Evolutionary conservation across 2,113 vertebrate species (phyloP).

Genomic region (Chamaetylas fuelleborni): DNA sequence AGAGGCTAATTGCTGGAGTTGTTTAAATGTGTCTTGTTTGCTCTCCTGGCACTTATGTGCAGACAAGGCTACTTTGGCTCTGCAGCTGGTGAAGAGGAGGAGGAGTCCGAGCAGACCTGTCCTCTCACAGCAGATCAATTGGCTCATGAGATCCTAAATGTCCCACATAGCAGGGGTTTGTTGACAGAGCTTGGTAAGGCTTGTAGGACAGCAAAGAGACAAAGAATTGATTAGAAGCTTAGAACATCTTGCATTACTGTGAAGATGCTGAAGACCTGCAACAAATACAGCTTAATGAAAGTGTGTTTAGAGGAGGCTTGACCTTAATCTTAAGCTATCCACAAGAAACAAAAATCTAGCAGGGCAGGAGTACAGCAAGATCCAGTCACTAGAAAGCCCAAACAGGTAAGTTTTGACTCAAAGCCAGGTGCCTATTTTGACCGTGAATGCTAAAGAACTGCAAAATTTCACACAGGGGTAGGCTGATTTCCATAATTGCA

Average conservation of each 20-base stretch:
- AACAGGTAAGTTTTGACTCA: not conserved
- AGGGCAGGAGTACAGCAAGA: not conserved
- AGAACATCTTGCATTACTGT: not conserved
- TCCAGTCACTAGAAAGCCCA: not conserved
- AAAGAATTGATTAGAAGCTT: not conserved
- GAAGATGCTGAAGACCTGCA: not conserved
- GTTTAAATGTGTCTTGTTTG: not conserved
- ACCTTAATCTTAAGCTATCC: not conserved
- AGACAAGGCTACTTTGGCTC: not conserved
- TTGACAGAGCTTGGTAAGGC: not conserved
- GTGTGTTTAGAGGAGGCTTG: not conserved
- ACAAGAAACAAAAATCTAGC: not conserved
- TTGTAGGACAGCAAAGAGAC: not conserved
- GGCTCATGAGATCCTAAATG: not conserved
- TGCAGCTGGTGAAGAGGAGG: not conserved
- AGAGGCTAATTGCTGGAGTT: not conserved
- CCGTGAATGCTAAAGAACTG: rapidly evolving
- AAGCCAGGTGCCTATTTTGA: not conserved
- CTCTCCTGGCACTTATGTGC: not conserved
- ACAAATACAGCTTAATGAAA: not conserved
- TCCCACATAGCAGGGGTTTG: rapidly evolving
- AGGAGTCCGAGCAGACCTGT: not conserved
- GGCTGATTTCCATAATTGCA: not conserved
- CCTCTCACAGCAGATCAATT: not conserved
- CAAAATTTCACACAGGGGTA: not conserved